Evolutionary conservation across 2,797 vertebrate species (phyloP).

Genomic region (Takifugu rubripes): DNA sequence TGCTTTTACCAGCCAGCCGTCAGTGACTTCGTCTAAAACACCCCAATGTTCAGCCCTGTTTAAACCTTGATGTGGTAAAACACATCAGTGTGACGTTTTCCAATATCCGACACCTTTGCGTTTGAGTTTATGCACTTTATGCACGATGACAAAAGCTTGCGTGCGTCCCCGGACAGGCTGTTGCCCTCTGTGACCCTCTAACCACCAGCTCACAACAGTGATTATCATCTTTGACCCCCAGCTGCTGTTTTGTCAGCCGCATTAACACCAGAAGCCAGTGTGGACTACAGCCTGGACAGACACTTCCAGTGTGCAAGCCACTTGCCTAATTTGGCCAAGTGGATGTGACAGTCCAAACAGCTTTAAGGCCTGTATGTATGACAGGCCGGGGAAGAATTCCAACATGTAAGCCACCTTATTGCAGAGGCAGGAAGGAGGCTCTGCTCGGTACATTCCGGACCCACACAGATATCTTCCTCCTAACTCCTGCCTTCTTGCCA

Average conservation of each 20-base stretch:
- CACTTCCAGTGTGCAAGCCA: conserved; percentile 26
- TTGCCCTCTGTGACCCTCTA: conserved; percentile 50
- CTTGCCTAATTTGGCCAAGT: conserved; percentile 36
- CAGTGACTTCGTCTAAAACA: no score
- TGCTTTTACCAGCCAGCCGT: no score
- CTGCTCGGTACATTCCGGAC: conserved; percentile 2
- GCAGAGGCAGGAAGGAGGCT: neutral
- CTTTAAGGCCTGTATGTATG: conserved; percentile 20
- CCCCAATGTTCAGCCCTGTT: no score
- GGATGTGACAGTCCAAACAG: conserved; percentile 31
- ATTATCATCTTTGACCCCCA: conserved; percentile 57
- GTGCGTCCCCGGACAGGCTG: conserved; percentile 48
- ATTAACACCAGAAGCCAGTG: conserved; percentile 37
- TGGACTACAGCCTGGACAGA: neutral
- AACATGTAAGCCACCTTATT: conserved; percentile 3
- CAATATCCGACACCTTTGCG: no score
- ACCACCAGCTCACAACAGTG: conserved; percentile 62
- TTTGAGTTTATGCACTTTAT: conserved; percentile 34
- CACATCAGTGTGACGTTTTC: no score
- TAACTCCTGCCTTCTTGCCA: conserved; percentile 2
- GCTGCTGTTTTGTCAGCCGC: conserved; percentile 43
- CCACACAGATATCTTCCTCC: neutral
- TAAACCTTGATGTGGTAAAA: no score
- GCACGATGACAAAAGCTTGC: conserved; percentile 54
- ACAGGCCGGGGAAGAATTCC: conserved; percentile 5